Evolutionary conservation across 2,113 vertebrate species (phyloP).

Genomic region (Hirundichthys speculiger): DNA sequence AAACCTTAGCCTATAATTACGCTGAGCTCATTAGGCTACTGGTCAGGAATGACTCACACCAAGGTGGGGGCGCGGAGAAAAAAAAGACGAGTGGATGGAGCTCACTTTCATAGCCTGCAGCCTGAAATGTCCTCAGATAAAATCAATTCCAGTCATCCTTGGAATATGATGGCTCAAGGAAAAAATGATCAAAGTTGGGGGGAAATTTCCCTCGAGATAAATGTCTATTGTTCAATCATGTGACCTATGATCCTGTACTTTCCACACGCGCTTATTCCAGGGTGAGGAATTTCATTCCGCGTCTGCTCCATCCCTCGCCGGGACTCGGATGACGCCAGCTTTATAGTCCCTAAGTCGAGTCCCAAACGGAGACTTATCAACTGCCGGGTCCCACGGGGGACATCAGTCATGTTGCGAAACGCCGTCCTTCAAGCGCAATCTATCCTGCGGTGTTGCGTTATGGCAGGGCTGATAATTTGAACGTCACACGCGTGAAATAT

Average conservation of each 20-base stretch:
- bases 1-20: conserved; percentile 74
- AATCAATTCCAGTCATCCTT: conserved; percentile 56
- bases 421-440: conserved; percentile 71
- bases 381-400: conserved; percentile 68
- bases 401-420: conserved; percentile 77
- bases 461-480: conserved; percentile 64
- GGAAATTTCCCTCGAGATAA: conserved; percentile 50
- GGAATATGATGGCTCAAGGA: conserved; percentile 33
- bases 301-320: conserved; percentile 42
- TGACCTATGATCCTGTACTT: conserved; percentile 57
- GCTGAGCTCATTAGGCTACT: conserved; percentile 66
- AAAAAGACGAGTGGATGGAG: conserved; percentile 43
- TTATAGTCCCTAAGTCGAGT: conserved; percentile 48
- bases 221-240: conserved; percentile 53
- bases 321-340: conserved; percentile 59
- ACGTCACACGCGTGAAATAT: conserved; percentile 65
- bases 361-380: conserved; percentile 51
- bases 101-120: conserved; percentile 57
- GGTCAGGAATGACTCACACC: conserved; percentile 73
- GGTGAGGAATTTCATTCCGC: conserved; percentile 35
- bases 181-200: conserved; percentile 32
- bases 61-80: conserved; percentile 51
- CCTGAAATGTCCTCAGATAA: conserved; percentile 49
- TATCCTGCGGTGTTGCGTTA: conserved; percentile 70
- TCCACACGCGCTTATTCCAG: conserved; percentile 51